Percentiles rank a stretch among this genome's conserved stretches.
phyloP scores from a whole-genome alignment of 2,113 vertebrate genomes.

The Thymallus thymallus region DNA sequence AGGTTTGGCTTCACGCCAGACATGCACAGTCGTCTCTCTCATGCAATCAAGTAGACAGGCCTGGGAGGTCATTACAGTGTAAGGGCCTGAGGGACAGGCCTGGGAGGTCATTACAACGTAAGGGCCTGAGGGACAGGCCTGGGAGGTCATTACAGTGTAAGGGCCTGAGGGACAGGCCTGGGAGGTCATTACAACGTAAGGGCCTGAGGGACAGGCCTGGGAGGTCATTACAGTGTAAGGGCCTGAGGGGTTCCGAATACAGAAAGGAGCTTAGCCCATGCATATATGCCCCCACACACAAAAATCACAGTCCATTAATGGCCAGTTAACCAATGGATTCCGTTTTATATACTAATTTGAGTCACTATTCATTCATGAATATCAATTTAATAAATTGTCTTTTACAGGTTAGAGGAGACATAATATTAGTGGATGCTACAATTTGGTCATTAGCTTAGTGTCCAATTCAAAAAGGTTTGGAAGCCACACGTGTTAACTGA shows the following conservation, averaged over 20 bases:
- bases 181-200: not conserved
- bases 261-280: conserved; percentile 44
- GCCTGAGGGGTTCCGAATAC: not conserved
- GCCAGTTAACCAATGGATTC: conserved; percentile 69
- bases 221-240: not conserved
- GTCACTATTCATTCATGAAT: not conserved
- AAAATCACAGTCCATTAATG: conserved; percentile 38
- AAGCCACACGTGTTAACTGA: conserved; percentile 67
- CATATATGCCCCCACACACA: conserved; percentile 4
- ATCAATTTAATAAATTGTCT: not conserved
- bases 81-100: too few relatives aligned
- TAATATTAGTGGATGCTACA: not conserved
- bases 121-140: not conserved
- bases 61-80: conserved; percentile 10
- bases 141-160: not conserved
- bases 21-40: conserved; percentile 17
- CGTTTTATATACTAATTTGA: conserved; percentile 24
- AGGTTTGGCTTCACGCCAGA: not conserved
- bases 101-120: not conserved
- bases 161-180: not conserved
- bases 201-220: conserved; percentile 2
- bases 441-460: not conserved
- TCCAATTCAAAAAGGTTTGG: conserved; percentile 24
- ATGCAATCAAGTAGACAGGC: not conserved
- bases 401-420: not conserved